Evolutionary conservation across 2,888 invertebrate genomes (phyloP).

Genomic region (Drosophila monieri): DNA sequence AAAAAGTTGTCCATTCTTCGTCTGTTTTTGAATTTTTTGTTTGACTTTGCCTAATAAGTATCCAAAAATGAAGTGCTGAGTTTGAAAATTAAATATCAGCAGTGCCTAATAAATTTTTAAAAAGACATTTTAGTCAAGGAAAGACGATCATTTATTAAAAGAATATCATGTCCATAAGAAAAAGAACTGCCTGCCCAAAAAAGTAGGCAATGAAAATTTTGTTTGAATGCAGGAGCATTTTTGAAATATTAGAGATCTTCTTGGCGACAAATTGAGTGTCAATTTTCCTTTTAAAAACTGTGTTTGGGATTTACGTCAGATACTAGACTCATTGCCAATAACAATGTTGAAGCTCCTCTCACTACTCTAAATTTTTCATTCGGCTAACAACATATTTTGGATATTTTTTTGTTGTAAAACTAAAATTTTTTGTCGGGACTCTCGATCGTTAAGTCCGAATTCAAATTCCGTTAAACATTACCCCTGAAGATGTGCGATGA

Average conservation of each 20-base stretch:
- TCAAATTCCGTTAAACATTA: neutral
- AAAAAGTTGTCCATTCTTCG: constrained; percentile 21
- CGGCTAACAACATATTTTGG: constrained; percentile 21
- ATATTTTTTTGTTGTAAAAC: constrained; percentile 8
- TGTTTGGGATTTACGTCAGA: constrained; percentile 7
- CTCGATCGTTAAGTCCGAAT: neutral
- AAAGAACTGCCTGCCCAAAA: neutral
- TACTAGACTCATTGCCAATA: constrained; percentile 1
- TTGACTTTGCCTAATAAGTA: neutral
- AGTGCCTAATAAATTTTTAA: neutral
- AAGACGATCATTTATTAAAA: neutral
- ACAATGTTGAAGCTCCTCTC: constrained; percentile 5
- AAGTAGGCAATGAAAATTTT: neutral
- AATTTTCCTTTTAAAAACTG: too few relatives aligned
- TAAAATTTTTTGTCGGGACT: constrained; percentile 2
- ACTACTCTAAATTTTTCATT: constrained; percentile 28
- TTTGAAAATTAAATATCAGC: neutral
- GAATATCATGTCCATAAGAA: neutral
- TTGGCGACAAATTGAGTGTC: too few relatives aligned
- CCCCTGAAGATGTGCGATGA: constrained; percentile 19
- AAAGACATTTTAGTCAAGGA: neutral
- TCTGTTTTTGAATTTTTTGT: neutral
- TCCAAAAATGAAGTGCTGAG: neutral
- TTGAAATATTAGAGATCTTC: neutral
- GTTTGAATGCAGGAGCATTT: neutral